A percentile compares a stretch with the other conserved stretches of the same genome.
Conservation (phyloP, 2,113 vertebrate species). For the Colinus virginianus region DNA sequence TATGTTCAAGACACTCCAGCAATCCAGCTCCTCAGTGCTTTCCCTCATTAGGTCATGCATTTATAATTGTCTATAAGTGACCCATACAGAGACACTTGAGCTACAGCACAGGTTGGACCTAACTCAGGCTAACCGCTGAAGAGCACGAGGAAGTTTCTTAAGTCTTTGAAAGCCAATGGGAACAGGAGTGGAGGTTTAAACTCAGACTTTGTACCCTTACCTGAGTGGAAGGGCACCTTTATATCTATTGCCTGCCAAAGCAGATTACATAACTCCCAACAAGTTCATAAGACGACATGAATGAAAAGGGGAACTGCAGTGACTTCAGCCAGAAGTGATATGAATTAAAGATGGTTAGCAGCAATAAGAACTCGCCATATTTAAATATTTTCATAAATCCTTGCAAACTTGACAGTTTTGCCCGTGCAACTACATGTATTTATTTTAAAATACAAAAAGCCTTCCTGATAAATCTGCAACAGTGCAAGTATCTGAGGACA, state of each 20-base stretch:
- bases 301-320: background rate
- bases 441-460: background rate
- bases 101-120: background rate
- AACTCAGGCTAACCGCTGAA: background rate
- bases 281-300: background rate
- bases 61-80: background rate
- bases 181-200: conserved; percentile 13
- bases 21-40: background rate
- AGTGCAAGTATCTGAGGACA: accelerated
- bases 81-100: background rate
- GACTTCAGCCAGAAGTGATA: background rate
- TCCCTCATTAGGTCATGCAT: background rate
- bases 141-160: background rate
- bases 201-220: background rate
- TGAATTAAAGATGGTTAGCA: background rate
- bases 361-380: background rate
- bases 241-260: conserved; percentile 3
- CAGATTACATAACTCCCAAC: background rate
- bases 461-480: background rate
- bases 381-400: background rate
- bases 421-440: background rate
- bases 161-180: background rate
- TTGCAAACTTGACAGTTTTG: background rate
- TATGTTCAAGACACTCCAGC: background rate
- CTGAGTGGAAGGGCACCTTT: background rate